phyloP scores from a whole-genome alignment of 2,888 invertebrate genomes.

The Glyphotaelius pellucidus region DNA sequence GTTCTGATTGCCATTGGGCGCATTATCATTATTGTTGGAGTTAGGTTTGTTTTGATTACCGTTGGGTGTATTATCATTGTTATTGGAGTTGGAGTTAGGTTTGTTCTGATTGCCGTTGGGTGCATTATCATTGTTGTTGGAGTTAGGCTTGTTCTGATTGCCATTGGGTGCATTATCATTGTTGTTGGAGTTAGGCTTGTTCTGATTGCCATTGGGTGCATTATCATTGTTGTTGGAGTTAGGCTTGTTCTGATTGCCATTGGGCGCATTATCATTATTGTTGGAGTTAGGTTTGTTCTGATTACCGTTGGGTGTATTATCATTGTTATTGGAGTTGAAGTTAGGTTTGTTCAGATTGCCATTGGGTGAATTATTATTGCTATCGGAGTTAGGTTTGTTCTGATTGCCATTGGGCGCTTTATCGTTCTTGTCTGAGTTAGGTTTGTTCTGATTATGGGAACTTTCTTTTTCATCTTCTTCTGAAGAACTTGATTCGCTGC shows the following conservation, averaged over 20 bases:
- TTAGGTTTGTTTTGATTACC: neutral
- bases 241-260: no score
- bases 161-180: no score
- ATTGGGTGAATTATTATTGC: neutral
- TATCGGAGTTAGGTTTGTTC: neutral
- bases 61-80: neutral
- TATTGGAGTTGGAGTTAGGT: neutral
- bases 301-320: neutral
- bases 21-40: neutral
- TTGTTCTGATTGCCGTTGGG: neutral
- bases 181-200: no score
- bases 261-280: no score
- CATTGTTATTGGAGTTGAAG: neutral
- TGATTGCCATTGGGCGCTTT: neutral
- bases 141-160: neutral
- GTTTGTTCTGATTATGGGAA: neutral
- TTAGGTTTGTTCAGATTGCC: neutral
- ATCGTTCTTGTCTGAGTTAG: neutral
- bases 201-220: no score
- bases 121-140: neutral
- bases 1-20: neutral
- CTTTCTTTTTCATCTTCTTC: constrained; percentile 28
- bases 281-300: neutral
- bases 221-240: no score
- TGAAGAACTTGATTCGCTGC: neutral